phyloP scores from a whole-genome alignment of 2,888 invertebrate genomes.

The Melangyna quadrimaculata region DNA sequence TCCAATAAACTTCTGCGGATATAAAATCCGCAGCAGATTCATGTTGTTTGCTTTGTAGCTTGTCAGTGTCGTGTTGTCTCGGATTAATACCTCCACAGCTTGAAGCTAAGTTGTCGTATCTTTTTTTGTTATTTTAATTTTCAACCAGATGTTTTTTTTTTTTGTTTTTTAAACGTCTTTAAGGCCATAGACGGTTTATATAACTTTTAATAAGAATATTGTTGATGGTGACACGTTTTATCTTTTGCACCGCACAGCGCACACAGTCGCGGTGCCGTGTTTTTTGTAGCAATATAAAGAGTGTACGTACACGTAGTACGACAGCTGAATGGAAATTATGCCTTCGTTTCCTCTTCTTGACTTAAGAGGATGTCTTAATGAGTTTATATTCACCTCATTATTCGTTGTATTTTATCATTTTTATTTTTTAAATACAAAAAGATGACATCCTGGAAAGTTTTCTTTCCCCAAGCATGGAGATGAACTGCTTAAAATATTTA shows the following conservation, averaged over 20 bases:
- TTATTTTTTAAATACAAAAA: background rate
- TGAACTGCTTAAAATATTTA: background rate
- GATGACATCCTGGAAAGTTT: constrained; percentile 6
- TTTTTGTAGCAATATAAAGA: constrained; percentile 11
- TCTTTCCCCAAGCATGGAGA: background rate
- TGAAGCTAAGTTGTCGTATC: constrained; percentile 21
- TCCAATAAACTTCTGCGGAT: constrained; percentile 29
- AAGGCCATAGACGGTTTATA: constrained; percentile 11
- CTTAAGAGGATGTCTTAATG: constrained; percentile 48
- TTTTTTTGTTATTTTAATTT: constrained; percentile 6
- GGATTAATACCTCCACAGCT: constrained; percentile 47
- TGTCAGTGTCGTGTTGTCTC: constrained; percentile 39
- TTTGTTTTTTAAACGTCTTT: background rate
- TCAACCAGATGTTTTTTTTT: background rate
- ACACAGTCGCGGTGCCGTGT: background rate
- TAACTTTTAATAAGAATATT: constrained; percentile 17
- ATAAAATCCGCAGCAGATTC: constrained; percentile 21
- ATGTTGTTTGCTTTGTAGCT: constrained; percentile 15
- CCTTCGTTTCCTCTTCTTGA: constrained; percentile 27
- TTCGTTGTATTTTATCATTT: constrained; percentile 32
- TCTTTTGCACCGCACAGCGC: constrained; percentile 33
- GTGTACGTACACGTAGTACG: background rate
- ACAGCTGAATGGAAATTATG: constrained; percentile 27
- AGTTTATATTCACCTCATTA: constrained; percentile 58
- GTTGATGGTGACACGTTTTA: constrained; percentile 51